A percentile compares a stretch with the other conserved stretches of the same genome.
Evolutionary conservation across 1,140 invertebrate genomes (phyloP).

Genomic region (Magallana ariakensis): DNA sequence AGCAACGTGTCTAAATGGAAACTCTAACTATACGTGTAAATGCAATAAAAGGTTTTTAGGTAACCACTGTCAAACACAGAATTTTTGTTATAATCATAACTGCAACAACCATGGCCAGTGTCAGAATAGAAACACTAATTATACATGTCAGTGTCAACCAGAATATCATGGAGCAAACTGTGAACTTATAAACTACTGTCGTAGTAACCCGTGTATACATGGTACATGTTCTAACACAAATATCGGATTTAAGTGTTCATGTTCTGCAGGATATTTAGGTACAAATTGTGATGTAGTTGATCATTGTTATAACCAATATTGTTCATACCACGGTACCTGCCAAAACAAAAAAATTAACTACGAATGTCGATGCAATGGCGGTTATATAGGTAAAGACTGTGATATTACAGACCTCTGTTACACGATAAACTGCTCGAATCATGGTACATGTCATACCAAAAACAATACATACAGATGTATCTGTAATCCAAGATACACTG

Average conservation of each 20-base stretch:
- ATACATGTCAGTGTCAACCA: not conserved
- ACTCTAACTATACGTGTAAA: not conserved
- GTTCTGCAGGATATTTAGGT: not conserved
- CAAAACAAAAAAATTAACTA: not conserved
- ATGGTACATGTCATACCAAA: conserved; percentile 13
- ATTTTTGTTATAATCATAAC: not conserved
- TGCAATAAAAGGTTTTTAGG: not conserved
- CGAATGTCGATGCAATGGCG: not conserved
- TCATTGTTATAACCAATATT: not conserved
- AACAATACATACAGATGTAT: not conserved
- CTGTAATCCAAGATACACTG: conserved; percentile 1
- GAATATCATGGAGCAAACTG: not conserved
- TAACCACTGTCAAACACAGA: not conserved
- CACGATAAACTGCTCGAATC: not conserved
- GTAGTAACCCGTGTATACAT: not conserved
- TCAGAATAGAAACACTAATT: not conserved
- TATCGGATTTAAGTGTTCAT: not conserved
- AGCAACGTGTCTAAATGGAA: not conserved
- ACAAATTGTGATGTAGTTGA: not conserved
- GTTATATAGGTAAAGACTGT: conserved; percentile 4
- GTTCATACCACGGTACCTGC: conserved; percentile 1
- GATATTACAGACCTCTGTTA: not conserved
- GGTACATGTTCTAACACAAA: not conserved
- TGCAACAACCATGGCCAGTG: not conserved
- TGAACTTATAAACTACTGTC: not conserved